A percentile compares a stretch with the other conserved stretches of the same genome.
phyloP scores from a whole-genome alignment of 2,888 invertebrate genomes.

The Meliscaeva auricollis region DNA sequence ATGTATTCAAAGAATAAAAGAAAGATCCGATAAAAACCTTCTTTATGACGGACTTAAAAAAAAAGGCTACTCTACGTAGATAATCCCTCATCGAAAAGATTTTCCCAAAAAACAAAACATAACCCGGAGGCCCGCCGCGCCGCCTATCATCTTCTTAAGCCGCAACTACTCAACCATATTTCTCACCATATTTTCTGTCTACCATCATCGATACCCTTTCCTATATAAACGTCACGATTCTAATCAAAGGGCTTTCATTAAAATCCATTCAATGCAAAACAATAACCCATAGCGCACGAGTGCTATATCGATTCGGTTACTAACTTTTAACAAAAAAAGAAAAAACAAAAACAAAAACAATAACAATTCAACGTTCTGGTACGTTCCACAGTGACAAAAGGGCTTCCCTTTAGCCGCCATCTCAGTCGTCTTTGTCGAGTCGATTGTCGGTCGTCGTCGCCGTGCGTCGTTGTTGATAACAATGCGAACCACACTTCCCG shows the following conservation, averaged over 20 bases:
- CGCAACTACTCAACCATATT: slow-evolving; percentile 19
- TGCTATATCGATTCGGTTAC: slow-evolving; percentile 62
- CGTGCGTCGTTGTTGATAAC: slow-evolving; percentile 36
- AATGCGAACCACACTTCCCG: slow-evolving; percentile 52
- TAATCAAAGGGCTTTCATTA: slow-evolving; percentile 47
- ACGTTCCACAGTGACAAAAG: slow-evolving; percentile 65
- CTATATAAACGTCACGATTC: slow-evolving; percentile 2
- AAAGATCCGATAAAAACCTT: background rate
- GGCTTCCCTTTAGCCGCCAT: slow-evolving; percentile 4
- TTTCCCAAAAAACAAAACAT: slow-evolving; percentile 3
- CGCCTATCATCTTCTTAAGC: background rate
- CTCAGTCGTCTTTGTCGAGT: background rate
- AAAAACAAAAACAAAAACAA: slow-evolving; percentile 5
- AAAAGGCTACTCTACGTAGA: background rate
- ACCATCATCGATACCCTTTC: background rate
- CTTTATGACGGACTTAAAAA: background rate
- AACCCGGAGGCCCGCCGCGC: no score
- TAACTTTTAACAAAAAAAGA: slow-evolving; percentile 19
- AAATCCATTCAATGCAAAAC: slow-evolving; percentile 52
- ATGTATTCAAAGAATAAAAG: no score
- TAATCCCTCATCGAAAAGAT: slow-evolving; percentile 19
- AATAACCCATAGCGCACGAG: slow-evolving; percentile 35
- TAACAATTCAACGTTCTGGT: slow-evolving; percentile 55
- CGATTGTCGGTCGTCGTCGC: slow-evolving; percentile 1
- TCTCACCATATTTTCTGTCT: slow-evolving; percentile 1